Percentiles rank a stretch among this genome's conserved stretches.
phyloP scores from a whole-genome alignment of 2,113 vertebrate species.

The Stigmatopora argus region DNA sequence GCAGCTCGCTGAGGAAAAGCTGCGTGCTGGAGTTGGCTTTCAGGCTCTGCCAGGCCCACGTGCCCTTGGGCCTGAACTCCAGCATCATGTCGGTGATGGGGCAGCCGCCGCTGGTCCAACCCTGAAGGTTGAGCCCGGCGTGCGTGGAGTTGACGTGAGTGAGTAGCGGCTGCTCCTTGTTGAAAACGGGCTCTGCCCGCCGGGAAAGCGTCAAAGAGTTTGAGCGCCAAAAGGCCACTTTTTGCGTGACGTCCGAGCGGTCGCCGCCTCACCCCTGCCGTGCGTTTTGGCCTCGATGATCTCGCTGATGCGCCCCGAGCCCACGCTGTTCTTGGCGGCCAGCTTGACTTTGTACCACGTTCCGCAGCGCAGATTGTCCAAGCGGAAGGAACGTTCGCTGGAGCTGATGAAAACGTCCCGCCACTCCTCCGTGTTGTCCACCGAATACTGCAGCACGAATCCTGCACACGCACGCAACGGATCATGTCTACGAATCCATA shows the following conservation, averaged over 20 bases:
- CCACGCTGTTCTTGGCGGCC: conserved; percentile 97
- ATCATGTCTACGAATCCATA: no score
- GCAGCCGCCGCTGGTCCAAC: conserved; percentile 95
- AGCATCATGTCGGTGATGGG: conserved; percentile 88
- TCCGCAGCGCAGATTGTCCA: conserved; percentile 94
- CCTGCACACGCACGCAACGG: conserved; percentile 64
- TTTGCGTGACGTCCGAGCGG: neutral
- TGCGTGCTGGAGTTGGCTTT: conserved; percentile 85
- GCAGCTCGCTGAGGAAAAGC: conserved; percentile 91
- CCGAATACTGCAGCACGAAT: conserved; percentile 97
- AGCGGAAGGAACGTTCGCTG: conserved; percentile 87
- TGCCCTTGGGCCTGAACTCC: conserved; percentile 92
- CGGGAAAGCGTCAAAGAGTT: neutral
- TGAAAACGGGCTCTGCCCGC: conserved; percentile 89
- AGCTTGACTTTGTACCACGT: conserved; percentile 99
- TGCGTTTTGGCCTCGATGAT: conserved; percentile 99
- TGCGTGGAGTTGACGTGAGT: conserved; percentile 97
- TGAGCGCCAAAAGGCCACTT: neutral
- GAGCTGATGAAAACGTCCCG: conserved; percentile 96
- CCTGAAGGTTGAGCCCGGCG: conserved; percentile 91
- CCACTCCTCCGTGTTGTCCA: conserved; percentile 98
- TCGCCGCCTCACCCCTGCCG: conserved; percentile 77
- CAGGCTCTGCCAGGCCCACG: conserved; percentile 91
- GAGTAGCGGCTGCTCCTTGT: conserved; percentile 95
- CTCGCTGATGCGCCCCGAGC: conserved; percentile 95